A percentile compares a stretch with the other conserved stretches of the same genome.
Evolutionary conservation across 1,140 invertebrate species (phyloP).

Genomic region (Sycobia sp.): DNA sequence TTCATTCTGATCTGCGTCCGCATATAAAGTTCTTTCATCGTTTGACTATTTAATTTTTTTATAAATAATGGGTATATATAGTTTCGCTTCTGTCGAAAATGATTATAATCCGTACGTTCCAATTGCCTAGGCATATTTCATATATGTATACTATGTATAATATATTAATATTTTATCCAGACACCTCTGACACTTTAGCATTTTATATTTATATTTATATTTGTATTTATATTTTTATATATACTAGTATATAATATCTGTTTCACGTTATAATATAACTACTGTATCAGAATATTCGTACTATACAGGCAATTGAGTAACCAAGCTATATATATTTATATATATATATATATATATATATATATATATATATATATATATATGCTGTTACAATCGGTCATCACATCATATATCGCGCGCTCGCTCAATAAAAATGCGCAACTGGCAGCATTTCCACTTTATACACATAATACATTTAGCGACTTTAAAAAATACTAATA

Average conservation of each 20-base stretch:
- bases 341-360: too few species aligned
- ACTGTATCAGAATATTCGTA: constrained; percentile 40
- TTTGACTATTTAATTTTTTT: neutral
- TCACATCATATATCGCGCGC: constrained; percentile 26
- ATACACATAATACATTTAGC: constrained; percentile 18
- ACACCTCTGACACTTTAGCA: constrained; percentile 43
- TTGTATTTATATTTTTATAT: too few species aligned
- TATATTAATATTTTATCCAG: constrained; percentile 47
- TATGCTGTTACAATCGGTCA: constrained; percentile 26
- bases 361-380: too few species aligned
- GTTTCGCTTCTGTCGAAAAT: constrained; percentile 7
- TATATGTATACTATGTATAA: constrained; percentile 40
- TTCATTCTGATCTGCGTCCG: constrained; percentile 16
- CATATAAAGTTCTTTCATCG: neutral
- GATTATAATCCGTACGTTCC: constrained; percentile 14
- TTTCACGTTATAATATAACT: constrained; percentile 42
- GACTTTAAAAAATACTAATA: constrained; percentile 23
- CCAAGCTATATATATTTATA: constrained; percentile 39
- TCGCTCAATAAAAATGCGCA: constrained; percentile 1
- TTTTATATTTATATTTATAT: too few species aligned
- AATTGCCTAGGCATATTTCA: constrained; percentile 33
- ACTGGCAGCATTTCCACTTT: constrained; percentile 10
- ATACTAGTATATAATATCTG: constrained; percentile 32
- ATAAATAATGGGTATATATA: neutral
- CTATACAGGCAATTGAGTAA: constrained; percentile 47